Percentiles rank a stretch among this genome's conserved stretches.
Evolutionary conservation across 2,888 invertebrate genomes (phyloP).

Genomic region (Macrophya annulata): DNA sequence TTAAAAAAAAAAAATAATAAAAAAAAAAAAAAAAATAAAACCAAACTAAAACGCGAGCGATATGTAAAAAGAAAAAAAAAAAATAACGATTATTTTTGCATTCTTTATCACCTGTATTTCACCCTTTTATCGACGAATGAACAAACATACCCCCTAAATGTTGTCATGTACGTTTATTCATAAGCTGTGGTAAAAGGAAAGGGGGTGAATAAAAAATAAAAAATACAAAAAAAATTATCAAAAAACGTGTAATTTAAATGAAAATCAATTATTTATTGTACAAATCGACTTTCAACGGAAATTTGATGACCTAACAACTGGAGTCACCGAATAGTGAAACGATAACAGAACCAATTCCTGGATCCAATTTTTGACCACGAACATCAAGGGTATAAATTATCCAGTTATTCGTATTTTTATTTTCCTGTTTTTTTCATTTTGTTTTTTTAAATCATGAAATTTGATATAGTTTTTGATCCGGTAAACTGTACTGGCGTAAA

Average conservation of each 20-base stretch:
- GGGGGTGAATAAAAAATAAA: not conserved
- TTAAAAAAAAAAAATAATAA: too few species aligned
- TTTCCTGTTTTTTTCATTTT: not conserved
- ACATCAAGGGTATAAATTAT: not conserved
- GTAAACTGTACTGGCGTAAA: too few species aligned
- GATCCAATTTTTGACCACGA: not conserved
- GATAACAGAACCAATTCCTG: not conserved
- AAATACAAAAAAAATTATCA: not conserved
- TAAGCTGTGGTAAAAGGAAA: not conserved
- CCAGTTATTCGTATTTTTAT: too few species aligned
- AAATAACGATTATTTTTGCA: not conserved
- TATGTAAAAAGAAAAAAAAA: not conserved
- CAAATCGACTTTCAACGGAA: not conserved
- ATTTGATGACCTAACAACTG: not conserved
- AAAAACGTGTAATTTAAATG: not conserved
- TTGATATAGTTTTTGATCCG: too few species aligned
- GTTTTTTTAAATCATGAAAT: too few species aligned
- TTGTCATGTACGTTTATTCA: not conserved
- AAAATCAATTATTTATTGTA: not conserved
- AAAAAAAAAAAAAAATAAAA: not conserved
- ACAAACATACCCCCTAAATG: not conserved
- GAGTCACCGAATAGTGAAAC: not conserved
- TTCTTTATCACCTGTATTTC: not conserved
- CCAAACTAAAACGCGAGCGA: too few species aligned
- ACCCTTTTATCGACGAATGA: not conserved